phyloP scores from a whole-genome alignment of 2,888 invertebrate species.

The Caenorhabditis sp. region DNA sequence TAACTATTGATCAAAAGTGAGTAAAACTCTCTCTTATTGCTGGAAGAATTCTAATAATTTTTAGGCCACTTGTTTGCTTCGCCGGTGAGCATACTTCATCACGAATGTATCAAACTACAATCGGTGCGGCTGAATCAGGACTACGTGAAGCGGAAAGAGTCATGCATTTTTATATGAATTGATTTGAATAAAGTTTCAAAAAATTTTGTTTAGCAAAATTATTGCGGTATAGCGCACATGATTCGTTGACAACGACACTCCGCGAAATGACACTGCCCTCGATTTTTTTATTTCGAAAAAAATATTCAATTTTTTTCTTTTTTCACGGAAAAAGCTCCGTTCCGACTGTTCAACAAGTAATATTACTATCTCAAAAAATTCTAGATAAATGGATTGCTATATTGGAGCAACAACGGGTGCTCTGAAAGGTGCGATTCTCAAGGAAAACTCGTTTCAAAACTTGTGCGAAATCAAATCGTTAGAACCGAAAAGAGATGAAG shows the following conservation, averaged over 20 bases:
- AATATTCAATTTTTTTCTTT: neutral
- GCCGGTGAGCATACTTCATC: constrained; percentile 49
- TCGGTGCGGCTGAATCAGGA: constrained; percentile 40
- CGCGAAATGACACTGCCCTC: neutral
- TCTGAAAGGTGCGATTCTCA: constrained; percentile 60
- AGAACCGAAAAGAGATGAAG: constrained; percentile 68
- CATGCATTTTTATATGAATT: neutral
- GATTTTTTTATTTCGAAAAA: neutral
- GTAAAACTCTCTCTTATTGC: too few relatives aligned
- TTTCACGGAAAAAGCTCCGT: neutral
- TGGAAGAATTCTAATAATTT: too few relatives aligned
- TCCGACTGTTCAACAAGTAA: neutral
- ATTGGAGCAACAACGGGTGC: constrained; percentile 64
- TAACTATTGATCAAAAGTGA: constrained; percentile 10
- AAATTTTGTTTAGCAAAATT: too few relatives aligned
- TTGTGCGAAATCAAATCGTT: constrained; percentile 47
- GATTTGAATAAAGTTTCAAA: neutral
- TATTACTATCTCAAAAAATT: neutral
- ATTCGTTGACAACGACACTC: neutral
- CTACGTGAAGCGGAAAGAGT: constrained; percentile 36
- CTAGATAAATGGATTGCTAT: constrained; percentile 52
- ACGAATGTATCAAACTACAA: constrained; percentile 45
- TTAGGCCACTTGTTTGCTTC: constrained; percentile 36
- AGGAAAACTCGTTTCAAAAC: constrained; percentile 55
- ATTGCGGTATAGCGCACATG: neutral